Conservation (phyloP, 2,888 invertebrate species). For the Dendrolimus pini region DNA sequence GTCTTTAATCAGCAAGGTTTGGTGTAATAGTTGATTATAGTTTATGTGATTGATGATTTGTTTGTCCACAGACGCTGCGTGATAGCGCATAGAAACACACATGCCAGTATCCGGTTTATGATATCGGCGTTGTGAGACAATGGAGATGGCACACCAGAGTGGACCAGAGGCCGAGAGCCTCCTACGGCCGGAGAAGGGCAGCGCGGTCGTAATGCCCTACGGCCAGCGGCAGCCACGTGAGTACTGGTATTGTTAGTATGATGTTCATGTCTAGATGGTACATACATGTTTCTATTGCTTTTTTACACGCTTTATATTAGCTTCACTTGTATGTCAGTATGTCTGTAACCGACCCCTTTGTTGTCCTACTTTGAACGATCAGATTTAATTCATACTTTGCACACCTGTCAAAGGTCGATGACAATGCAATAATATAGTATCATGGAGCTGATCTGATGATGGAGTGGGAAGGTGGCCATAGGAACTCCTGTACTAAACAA, state of each 20-base stretch:
- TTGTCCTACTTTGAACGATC: no score
- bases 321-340: no score
- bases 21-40: no score
- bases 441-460: no score
- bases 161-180: conserved; percentile 69
- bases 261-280: not conserved
- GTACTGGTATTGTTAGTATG: conserved; percentile 14
- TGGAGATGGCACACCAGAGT: conserved; percentile 66
- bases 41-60: conserved; percentile 1
- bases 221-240: conserved; percentile 44
- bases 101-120: conserved; percentile 55
- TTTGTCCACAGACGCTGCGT: conserved; percentile 29
- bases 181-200: conserved; percentile 53
- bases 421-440: no score
- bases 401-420: no score
- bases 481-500: no score
- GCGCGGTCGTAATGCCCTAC: conserved; percentile 46
- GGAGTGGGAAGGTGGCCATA: no score
- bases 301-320: no score
- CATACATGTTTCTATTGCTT: not conserved
- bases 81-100: conserved; percentile 29
- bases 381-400: no score
- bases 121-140: conserved; percentile 43
- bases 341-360: no score
- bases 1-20: no score